Conservation (phyloP, 2,888 invertebrate species). For the Aphrophora alni region DNA sequence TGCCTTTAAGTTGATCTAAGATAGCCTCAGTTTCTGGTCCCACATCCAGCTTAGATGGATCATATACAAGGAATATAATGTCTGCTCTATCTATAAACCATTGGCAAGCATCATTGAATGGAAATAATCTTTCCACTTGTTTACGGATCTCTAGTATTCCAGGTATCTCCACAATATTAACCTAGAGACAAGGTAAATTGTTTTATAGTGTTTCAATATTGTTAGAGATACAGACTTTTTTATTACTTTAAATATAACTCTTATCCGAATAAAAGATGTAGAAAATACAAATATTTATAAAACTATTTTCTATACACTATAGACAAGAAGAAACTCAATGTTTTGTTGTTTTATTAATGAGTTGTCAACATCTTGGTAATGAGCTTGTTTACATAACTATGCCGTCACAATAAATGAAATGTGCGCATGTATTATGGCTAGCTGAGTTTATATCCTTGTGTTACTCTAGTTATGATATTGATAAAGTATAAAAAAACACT, state of each 20-base stretch:
- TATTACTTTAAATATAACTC: background rate
- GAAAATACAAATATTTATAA: too few species aligned
- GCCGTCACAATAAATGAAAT: too few species aligned
- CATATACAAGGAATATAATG: slow-evolving; percentile 93
- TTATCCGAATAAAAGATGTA: too few species aligned
- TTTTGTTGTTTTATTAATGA: too few species aligned
- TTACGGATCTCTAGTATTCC: slow-evolving; percentile 94
- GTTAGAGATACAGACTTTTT: background rate
- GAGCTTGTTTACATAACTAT: too few species aligned
- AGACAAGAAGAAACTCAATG: too few species aligned
- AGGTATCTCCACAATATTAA: slow-evolving; percentile 95
- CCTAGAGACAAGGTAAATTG: slow-evolving; percentile 63
- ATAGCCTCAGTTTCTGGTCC: slow-evolving; percentile 95
- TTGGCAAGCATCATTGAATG: slow-evolving; percentile 95
- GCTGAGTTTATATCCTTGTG: too few species aligned
- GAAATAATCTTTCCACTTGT: slow-evolving; percentile 90
- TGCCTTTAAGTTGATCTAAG: slow-evolving; percentile 91
- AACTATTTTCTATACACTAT: too few species aligned
- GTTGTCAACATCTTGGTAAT: too few species aligned
- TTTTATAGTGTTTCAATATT: background rate
- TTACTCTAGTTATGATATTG: too few species aligned
- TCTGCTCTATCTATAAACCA: slow-evolving; percentile 98
- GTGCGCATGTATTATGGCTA: too few species aligned
- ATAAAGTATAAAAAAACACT: too few species aligned
- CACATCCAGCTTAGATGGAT: slow-evolving; percentile 93